Conservation (phyloP, 2,888 invertebrate genomes). For the Erebia aethiops region DNA sequence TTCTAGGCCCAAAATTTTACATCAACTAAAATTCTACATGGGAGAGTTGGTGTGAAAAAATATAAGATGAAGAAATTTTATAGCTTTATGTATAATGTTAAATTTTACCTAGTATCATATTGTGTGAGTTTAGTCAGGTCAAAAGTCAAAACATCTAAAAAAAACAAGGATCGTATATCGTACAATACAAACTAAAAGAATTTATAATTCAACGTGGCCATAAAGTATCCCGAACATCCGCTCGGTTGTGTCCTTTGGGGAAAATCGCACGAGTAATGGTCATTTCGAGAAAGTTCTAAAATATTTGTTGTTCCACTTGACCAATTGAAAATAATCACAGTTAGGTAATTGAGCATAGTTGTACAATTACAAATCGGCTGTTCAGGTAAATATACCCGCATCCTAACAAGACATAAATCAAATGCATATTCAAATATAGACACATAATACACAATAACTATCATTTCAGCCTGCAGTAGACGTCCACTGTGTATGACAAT, state of each 20-base stretch:
- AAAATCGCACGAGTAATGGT: conserved; percentile 29
- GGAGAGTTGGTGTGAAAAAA: no score
- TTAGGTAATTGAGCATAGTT: background rate
- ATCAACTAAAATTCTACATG: no score
- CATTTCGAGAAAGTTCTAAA: conserved; percentile 22
- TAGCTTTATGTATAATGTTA: no score
- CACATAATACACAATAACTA: no score
- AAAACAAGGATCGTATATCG: conserved; percentile 8
- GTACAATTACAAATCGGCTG: background rate
- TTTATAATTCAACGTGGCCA: conserved; percentile 33
- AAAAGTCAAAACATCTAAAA: conserved; percentile 5
- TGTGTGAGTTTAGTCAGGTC: background rate
- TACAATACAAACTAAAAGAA: conserved; percentile 20
- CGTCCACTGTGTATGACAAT: no score
- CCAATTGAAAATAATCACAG: conserved; percentile 19
- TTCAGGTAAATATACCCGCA: no score
- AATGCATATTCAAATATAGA: no score
- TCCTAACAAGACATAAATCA: no score
- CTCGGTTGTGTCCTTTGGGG: conserved; percentile 28
- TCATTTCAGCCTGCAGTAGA: no score
- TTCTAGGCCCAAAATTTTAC: no score
- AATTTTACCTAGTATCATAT: no score
- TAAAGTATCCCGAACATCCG: conserved; percentile 30
- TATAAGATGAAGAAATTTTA: no score
- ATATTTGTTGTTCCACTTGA: conserved; percentile 20